Conservation (phyloP, 2,113 vertebrate genomes). For the Thunnus thynnus region DNA sequence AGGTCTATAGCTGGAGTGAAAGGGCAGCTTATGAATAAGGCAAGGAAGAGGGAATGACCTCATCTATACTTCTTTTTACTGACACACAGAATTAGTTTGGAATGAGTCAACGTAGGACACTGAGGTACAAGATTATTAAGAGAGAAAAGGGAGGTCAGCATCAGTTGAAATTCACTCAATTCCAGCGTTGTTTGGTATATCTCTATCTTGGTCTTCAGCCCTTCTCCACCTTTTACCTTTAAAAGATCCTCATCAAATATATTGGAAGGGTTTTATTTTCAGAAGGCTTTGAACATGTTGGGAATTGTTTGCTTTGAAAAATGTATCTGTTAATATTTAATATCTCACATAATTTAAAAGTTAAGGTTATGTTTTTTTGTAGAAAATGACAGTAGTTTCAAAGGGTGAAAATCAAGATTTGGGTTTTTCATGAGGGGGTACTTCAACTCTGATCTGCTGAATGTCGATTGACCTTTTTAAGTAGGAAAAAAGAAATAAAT, state of each 20-base stretch:
- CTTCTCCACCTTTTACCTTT: conserved; percentile 33
- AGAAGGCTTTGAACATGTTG: not conserved
- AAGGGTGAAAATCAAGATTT: too few relatives aligned
- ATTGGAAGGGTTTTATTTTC: not conserved
- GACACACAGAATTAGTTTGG: conserved; percentile 51
- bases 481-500: not conserved
- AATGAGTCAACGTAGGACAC: conserved; percentile 45
- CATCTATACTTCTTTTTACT: conserved; percentile 26
- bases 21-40: conserved; percentile 69
- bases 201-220: not conserved
- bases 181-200: conserved; percentile 30
- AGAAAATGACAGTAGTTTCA: too few relatives aligned
- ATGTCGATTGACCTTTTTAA: not conserved
- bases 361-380: too few relatives aligned
- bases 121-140: conserved; percentile 32
- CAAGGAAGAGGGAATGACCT: conserved; percentile 56
- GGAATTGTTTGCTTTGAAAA: too few relatives aligned
- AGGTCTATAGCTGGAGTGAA: conserved; percentile 55
- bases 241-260: conserved; percentile 1
- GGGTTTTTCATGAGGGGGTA: not conserved
- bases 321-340: not conserved
- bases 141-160: conserved; percentile 32
- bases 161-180: conserved; percentile 39
- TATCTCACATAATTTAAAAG: not conserved
- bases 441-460: not conserved